These are phyloP conservation scores for Syngnathus acus DNA, from an alignment of 2,797 vertebrate species.

Conservation along the genomic window DNA sequence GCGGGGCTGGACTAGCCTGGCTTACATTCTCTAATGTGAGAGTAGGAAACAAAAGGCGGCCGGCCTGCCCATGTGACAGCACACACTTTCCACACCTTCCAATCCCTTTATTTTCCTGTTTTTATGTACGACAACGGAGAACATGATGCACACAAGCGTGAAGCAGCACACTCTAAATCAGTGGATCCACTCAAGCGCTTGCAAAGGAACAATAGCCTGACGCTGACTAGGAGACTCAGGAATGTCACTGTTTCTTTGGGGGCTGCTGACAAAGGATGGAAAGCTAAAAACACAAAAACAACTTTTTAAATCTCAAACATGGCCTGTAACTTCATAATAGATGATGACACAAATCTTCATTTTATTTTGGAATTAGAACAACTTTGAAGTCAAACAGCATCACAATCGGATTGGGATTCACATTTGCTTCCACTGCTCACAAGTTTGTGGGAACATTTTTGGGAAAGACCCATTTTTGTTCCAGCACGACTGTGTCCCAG, in stretches of 20 bases:
- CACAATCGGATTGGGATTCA: not conserved
- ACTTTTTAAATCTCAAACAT: too few relatives aligned
- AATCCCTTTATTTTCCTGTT: constrained; percentile 67
- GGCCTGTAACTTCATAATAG: too few relatives aligned
- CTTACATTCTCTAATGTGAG: constrained; percentile 29
- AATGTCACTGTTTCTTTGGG: constrained; percentile 26
- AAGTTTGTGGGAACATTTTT: not conserved
- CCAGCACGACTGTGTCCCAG: not conserved
- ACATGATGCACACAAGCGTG: constrained; percentile 44
- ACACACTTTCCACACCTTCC: constrained; percentile 55
- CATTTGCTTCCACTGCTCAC: not conserved
- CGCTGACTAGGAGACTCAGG: constrained; percentile 8
- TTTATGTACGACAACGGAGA: constrained; percentile 53
- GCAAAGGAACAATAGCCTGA: constrained; percentile 30
- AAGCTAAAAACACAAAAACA: constrained; percentile 5
- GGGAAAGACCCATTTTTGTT: not conserved
- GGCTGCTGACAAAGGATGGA: constrained; percentile 21
- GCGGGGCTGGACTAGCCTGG: too few relatives aligned
- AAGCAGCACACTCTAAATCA: constrained; percentile 1
- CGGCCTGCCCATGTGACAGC: constrained; percentile 27
- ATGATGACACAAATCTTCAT: too few relatives aligned
- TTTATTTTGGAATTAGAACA: too few relatives aligned
- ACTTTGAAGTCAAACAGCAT: not conserved
- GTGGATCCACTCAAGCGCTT: not conserved
- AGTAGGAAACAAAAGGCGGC: constrained; percentile 46